These are phyloP conservation scores for Pollenia labialis DNA, from an alignment of 2,888 invertebrate genomes.

Conservation along the genomic window DNA sequence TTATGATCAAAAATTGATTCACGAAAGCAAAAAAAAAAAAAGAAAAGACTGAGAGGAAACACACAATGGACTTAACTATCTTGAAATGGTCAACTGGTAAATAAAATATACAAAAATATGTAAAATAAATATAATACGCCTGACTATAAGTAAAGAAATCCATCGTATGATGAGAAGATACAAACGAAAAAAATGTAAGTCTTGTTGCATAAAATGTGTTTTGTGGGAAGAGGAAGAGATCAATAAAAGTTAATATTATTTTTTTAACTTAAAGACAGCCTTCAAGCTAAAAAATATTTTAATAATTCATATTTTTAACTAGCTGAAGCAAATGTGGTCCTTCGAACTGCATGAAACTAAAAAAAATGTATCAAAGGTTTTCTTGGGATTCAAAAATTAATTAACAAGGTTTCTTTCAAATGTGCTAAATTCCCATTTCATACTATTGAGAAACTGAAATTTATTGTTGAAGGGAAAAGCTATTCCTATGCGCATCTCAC, in stretches of 20 bases:
- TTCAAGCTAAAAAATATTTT: neutral
- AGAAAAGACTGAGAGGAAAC: constrained; percentile 1
- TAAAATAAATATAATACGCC: constrained; percentile 1
- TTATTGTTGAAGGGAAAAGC: no score
- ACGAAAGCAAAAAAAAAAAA: constrained; percentile 30
- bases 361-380: no score
- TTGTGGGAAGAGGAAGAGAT: neutral
- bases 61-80: constrained; percentile 52
- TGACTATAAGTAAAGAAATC: constrained; percentile 37
- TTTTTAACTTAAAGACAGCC: neutral
- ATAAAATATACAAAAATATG: constrained; percentile 27
- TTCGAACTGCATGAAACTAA: no score
- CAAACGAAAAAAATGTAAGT: constrained; percentile 15
- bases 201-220: constrained; percentile 55
- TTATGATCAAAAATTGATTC: constrained; percentile 65
- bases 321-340: no score
- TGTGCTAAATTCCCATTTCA: no score
- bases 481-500: no score
- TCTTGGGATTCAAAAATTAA: no score
- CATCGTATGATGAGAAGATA: constrained; percentile 56
- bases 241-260: neutral
- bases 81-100: constrained; percentile 51
- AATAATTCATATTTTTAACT: no score
- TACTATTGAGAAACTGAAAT: no score
- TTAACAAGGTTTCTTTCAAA: no score